These are phyloP conservation scores for Euzetes globulus DNA, from an alignment of 2,888 invertebrate species.

Conservation along the genomic window DNA sequence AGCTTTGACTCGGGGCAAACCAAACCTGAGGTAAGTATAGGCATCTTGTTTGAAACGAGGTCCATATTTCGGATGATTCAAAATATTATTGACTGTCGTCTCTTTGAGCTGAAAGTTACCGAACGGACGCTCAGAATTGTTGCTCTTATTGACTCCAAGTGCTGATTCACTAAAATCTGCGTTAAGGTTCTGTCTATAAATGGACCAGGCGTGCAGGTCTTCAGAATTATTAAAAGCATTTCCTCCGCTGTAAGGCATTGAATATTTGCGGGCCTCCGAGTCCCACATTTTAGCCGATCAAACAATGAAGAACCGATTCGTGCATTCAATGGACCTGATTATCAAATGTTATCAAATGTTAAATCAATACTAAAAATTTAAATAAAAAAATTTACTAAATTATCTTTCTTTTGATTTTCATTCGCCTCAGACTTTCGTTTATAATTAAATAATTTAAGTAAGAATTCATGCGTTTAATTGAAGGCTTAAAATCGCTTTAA, in stretches of 20 bases:
- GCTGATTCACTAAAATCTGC: conserved; percentile 93
- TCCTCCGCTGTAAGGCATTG: conserved; percentile 21
- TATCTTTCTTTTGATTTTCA: too few species aligned
- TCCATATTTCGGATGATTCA: conserved; percentile 76
- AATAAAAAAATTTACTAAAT: too few species aligned
- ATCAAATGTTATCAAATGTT: too few species aligned
- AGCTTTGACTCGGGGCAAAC: conserved; percentile 60
- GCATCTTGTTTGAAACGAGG: conserved; percentile 68
- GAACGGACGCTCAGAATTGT: conserved; percentile 37
- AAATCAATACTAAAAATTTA: too few species aligned
- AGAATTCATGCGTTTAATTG: too few species aligned
- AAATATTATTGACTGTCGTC: conserved; percentile 83
- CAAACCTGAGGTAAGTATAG: conserved; percentile 89
- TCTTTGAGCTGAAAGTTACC: conserved; percentile 89
- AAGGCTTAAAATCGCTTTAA: too few species aligned
- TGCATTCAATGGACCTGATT: not conserved
- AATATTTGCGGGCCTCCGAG: conserved; percentile 32
- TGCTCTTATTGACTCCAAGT: conserved; percentile 53
- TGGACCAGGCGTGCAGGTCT: conserved; percentile 92
- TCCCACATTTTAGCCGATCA: conserved; percentile 30
- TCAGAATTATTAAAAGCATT: conserved; percentile 50
- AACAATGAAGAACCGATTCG: not conserved
- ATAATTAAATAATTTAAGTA: too few species aligned
- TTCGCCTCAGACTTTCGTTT: too few species aligned
- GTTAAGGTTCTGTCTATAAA: conserved; percentile 78